These are phyloP conservation scores for Turritopsis dohrnii DNA, from an alignment of 30 jellyfish, hydroid and myxozoan species.

Conservation along the genomic window DNA sequence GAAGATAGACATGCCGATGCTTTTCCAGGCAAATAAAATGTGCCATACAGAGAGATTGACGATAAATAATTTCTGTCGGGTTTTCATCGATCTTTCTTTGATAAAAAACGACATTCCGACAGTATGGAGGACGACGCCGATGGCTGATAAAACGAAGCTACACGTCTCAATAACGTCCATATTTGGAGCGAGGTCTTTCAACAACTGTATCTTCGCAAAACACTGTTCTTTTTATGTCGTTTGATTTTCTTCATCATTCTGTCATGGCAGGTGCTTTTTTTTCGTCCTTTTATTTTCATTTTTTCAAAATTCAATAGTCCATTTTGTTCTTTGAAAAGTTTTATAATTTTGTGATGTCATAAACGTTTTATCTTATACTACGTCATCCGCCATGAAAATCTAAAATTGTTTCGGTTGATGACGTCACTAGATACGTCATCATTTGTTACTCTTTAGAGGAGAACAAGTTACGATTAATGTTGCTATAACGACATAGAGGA, in stretches of 20 bases:
- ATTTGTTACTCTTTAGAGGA: too few species aligned
- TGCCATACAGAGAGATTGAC: slow-evolving; percentile 1
- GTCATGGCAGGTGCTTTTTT: neutral
- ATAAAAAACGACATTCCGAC: neutral
- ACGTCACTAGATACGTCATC: too few species aligned
- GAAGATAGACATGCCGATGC: neutral
- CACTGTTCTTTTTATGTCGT: neutral
- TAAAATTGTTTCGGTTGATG: too few species aligned
- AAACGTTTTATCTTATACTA: too few species aligned
- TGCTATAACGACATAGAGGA: too few species aligned
- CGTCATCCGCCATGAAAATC: too few species aligned
- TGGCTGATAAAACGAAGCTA: neutral
- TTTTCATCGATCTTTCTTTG: neutral
- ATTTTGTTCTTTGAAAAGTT: neutral
- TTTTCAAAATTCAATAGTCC: neutral
- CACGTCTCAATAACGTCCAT: neutral
- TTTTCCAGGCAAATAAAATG: neutral
- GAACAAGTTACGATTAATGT: too few species aligned
- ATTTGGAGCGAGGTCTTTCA: neutral
- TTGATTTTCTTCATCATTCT: neutral
- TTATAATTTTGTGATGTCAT: neutral
- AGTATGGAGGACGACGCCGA: neutral
- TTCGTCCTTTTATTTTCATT: neutral
- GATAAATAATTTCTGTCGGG: neutral
- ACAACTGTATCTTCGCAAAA: too few species aligned